Evolutionary conservation across 2,888 invertebrate genomes (phyloP), one percentile per base, ranked within the genome.

Genomic region (Campoletis raptor): DNA sequence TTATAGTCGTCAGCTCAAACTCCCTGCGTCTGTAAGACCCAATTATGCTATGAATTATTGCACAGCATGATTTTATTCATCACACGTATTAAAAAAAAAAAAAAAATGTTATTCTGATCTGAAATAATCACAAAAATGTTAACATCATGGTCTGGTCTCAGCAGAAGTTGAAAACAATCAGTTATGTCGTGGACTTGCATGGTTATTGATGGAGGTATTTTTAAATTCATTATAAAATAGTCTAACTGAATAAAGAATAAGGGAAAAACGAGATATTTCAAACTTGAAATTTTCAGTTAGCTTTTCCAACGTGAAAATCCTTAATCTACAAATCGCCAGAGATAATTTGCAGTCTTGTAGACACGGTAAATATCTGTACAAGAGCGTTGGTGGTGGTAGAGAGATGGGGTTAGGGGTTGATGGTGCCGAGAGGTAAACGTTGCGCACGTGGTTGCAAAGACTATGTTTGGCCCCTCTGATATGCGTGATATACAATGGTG

Each of bases 281-380:
- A n/a, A 36, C 30, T 12, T 45, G 61, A 37, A 37, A 80, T 61
- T 48, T 61, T 61, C 64, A 48, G 57, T 54, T 76, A 15, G 70
- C 52, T 77, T 69, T 73, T 72, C 67, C 79, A 64, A 80, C 77
- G 85, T 80, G 92, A 92, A 92, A 93, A 93, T 93, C 92, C 93
- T 92, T 92, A 92, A 93, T 93, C 92, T 90, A 90, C 90, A 92
- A 93, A 93, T 92, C 91, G 92, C 91, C 89, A 88, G 90, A 91
- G 92, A 92, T 93, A 93, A 93, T 93, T 93, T 91, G 91, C 77
- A 79, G 92, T 88, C 90, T 88, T 92, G 92, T 93, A 92, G 92
- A 93, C 93, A 92, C 82, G 92, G 93, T 93, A 93, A 93, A 93
- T 93, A 93, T 93, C 93, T 92, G 92, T 93, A 92, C 92, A 92